Evolutionary conservation across 1,140 invertebrate species (phyloP).

Genomic region (Pararge aegeria): DNA sequence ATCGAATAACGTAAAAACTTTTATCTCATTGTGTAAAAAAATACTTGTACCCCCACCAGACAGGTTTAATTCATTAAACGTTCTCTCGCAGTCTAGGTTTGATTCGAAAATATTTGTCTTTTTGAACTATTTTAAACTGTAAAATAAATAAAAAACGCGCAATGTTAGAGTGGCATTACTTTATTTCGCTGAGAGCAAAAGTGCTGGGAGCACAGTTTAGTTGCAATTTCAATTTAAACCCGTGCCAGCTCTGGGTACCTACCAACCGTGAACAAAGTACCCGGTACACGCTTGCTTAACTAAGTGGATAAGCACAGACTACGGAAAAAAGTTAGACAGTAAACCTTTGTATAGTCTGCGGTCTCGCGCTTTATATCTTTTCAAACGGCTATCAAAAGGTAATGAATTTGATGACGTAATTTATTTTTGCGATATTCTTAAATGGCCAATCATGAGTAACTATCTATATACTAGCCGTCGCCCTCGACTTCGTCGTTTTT

Average conservation of each 20-base stretch:
- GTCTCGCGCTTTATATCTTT: too few relatives aligned
- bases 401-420: too few relatives aligned
- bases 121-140: not conserved
- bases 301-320: not conserved
- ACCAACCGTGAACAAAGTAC: constrained; percentile 17
- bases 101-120: not conserved
- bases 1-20: too few relatives aligned
- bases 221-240: constrained; percentile 24
- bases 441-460: too few relatives aligned
- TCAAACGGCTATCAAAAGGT: too few relatives aligned
- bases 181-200: constrained; percentile 13
- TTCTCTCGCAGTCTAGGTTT: not conserved
- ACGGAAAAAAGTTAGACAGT: not conserved
- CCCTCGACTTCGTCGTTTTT: too few relatives aligned
- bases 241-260: constrained; percentile 18
- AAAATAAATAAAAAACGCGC: not conserved
- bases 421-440: too few relatives aligned
- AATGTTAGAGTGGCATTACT: not conserved
- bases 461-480: too few relatives aligned
- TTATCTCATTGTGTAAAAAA: too few relatives aligned
- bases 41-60: too few relatives aligned
- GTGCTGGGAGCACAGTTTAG: constrained; percentile 15
- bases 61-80: too few relatives aligned
- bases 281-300: not conserved
- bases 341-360: too few relatives aligned